Percentiles rank a stretch among this genome's conserved stretches.
Conservation (phyloP, 2,888 invertebrate genomes). For the Tuberolachnus salignus region DNA sequence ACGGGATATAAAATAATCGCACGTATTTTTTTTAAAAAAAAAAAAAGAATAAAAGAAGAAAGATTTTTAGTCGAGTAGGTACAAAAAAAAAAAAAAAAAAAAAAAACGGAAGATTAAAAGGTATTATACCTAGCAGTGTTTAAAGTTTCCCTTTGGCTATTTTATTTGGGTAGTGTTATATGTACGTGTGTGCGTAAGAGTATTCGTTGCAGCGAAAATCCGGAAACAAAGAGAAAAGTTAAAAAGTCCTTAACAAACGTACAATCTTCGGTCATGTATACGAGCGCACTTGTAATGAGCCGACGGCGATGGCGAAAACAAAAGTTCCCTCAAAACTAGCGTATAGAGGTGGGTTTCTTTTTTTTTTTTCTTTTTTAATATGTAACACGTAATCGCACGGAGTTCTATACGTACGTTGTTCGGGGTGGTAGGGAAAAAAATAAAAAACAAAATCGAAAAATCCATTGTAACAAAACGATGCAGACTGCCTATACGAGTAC, state of each 20-base stretch:
- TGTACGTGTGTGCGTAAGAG: neutral
- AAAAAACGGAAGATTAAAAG: neutral
- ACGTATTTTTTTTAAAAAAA: too few relatives aligned
- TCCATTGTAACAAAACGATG: too few relatives aligned
- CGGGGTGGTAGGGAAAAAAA: neutral
- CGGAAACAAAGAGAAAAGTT: conserved; percentile 7
- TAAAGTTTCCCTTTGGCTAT: neutral
- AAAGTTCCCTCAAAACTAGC: neutral
- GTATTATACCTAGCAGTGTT: too few relatives aligned
- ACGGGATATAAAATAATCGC: too few relatives aligned
- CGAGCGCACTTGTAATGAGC: neutral
- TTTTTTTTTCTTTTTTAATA: neutral
- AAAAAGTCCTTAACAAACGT: neutral
- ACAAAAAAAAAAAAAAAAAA: too few relatives aligned
- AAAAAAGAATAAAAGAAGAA: too few relatives aligned
- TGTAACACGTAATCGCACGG: neutral
- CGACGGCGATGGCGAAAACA: neutral
- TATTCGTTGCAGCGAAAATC: neutral
- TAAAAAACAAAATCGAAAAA: too few relatives aligned
- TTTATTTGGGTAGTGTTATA: neutral
- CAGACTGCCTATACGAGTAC: too few relatives aligned
- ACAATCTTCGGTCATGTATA: neutral
- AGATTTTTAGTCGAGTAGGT: too few relatives aligned
- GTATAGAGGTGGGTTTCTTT: neutral
- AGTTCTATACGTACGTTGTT: neutral